Evolutionary conservation across 2,113 vertebrate species (phyloP).

Genomic region (Podocnemis expansa): DNA sequence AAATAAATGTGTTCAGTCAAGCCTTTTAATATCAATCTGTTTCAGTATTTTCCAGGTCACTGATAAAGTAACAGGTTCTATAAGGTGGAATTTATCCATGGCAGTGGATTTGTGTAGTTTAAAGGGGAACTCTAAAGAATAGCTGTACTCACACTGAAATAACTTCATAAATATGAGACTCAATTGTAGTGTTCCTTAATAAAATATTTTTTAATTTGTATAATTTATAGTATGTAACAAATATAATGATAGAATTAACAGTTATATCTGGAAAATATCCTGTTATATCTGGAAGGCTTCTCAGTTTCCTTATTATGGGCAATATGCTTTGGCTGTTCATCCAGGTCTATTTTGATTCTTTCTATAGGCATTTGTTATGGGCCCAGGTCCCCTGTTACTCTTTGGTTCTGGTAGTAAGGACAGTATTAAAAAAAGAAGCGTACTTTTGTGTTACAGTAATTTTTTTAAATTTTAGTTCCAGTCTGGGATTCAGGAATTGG

Average conservation of each 20-base stretch:
- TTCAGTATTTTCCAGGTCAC: background rate
- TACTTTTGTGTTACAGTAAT: background rate
- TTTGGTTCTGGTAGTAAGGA: background rate
- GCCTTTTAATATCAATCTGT: background rate
- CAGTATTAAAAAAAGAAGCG: background rate
- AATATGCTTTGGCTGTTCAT: background rate
- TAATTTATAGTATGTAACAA: background rate
- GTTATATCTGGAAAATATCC: too few relatives aligned
- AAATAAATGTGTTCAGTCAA: background rate
- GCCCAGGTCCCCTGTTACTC: background rate
- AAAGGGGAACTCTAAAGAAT: background rate
- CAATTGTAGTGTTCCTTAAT: background rate
- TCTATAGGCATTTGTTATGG: background rate
- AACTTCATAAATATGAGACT: background rate
- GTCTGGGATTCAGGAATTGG: background rate
- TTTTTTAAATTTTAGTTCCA: too few relatives aligned
- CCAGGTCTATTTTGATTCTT: background rate
- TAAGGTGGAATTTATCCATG: background rate
- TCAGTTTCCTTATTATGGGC: background rate
- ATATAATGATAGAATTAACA: background rate
- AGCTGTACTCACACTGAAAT: background rate
- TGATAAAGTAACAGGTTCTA: background rate
- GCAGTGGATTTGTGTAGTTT: background rate
- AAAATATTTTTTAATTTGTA: background rate
- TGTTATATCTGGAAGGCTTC: background rate